Evolutionary conservation across 2,113 vertebrate genomes (phyloP).

Genomic region (Pseudorasbora parva): DNA sequence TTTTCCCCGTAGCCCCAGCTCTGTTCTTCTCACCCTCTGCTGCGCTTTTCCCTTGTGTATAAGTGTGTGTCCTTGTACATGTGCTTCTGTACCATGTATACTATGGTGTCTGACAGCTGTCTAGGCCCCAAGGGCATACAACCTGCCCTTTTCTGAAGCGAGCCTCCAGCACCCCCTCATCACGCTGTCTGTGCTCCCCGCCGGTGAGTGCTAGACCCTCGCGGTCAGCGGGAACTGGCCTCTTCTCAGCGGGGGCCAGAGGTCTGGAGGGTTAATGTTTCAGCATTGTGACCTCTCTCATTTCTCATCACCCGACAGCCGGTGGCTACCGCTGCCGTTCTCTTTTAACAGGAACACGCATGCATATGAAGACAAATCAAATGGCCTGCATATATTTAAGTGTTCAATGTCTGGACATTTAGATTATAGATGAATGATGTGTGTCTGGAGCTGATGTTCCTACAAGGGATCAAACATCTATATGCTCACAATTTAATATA

Average conservation of each 20-base stretch:
- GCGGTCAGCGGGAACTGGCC: slow-evolving; percentile 39
- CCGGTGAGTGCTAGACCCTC: slow-evolving; percentile 21
- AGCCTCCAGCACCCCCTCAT: slow-evolving; percentile 30
- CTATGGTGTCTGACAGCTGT: slow-evolving; percentile 52
- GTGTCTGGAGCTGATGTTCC: background rate
- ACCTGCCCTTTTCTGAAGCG: slow-evolving; percentile 52
- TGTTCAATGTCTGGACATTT: slow-evolving; percentile 4
- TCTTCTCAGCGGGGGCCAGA: slow-evolving; percentile 11
- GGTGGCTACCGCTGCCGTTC: slow-evolving; percentile 27
- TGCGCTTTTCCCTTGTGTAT: slow-evolving; percentile 23
- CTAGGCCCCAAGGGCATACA: slow-evolving; percentile 43
- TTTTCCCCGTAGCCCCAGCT: background rate
- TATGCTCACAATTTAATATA: background rate
- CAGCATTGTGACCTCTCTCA: slow-evolving; percentile 45
- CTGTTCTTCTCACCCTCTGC: slow-evolving; percentile 19
- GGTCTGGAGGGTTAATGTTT: slow-evolving; percentile 51
- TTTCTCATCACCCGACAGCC: slow-evolving; percentile 51
- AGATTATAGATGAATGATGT: background rate
- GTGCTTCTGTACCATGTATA: slow-evolving; percentile 10
- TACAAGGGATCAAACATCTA: background rate
- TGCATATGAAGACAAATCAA: slow-evolving; percentile 15
- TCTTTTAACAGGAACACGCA: background rate
- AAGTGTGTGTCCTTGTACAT: slow-evolving; percentile 32
- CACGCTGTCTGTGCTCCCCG: slow-evolving; percentile 16
- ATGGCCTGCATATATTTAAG: background rate